These are phyloP conservation scores for Nerophis lumbriciformis DNA, from an alignment of 2,113 vertebrate species.

Conservation along the genomic window DNA sequence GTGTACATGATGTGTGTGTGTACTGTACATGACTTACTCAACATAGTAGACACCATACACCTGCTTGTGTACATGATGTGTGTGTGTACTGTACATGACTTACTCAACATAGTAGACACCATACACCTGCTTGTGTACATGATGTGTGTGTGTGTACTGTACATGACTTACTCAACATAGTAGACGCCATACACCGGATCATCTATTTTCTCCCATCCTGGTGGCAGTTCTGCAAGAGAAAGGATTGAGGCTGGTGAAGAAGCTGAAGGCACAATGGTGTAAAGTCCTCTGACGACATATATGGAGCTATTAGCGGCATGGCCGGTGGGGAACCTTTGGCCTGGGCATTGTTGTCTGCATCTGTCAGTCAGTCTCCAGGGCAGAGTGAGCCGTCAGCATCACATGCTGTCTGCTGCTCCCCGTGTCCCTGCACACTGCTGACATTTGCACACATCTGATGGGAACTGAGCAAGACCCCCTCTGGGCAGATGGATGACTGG, in stretches of 20 bases:
- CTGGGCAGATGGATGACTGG: constrained; percentile 15
- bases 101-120: no score
- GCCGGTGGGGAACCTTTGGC: constrained; percentile 28
- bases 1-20: no score
- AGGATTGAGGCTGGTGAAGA: constrained; percentile 11
- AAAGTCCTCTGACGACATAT: constrained; percentile 11
- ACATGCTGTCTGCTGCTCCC: constrained; percentile 19
- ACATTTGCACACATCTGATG: constrained; percentile 63
- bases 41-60: no score
- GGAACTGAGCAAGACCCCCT: constrained; percentile 41
- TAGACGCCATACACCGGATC: constrained; percentile 98
- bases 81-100: no score
- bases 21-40: no score
- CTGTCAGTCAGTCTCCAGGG: constrained; percentile 37
- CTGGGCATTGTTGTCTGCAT: constrained; percentile 21
- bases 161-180: constrained; percentile 97
- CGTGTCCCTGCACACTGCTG: constrained; percentile 34
- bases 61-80: no score
- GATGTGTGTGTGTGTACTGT: background rate
- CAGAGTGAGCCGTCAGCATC: constrained; percentile 25
- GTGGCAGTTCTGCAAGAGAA: constrained; percentile 83
- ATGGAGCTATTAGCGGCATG: constrained; percentile 17
- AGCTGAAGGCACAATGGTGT: constrained; percentile 1
- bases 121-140: no score
- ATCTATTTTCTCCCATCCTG: constrained; percentile 98